Evolutionary conservation across 2,888 invertebrate genomes (phyloP), one percentile per base, ranked within the genome.

Genomic region (Eledona agricola): DNA sequence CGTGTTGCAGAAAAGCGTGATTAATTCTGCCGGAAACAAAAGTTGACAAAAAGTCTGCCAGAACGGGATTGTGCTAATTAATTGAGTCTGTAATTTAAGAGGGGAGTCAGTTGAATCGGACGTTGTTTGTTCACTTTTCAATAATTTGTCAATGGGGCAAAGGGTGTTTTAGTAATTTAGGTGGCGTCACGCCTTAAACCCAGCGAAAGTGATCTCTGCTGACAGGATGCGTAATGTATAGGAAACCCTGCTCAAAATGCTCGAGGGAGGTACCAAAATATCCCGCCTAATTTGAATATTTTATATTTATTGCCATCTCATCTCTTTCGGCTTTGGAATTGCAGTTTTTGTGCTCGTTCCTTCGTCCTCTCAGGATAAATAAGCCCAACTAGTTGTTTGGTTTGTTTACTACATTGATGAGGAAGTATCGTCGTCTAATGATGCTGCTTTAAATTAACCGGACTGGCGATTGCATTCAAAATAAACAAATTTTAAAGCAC

Each of bases 31-130:
- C 38, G 12, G 23, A 25, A 34, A 45, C 34, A 34, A 34, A 45
- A 34, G 6, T 34, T 45, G 45, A 31, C 45, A 45, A 43, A 22
- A 43, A 43, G 32, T 31, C 15, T 13, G n/a, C 17, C 2, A 28
- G 29, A 42, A 20, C 31, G 17, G 15, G 11, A 13, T 40, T 40
- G 15, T 40, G 40, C 13, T 28, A 28, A 28, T 45, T 45, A 45
- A 45, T 45, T 45, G 12, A 45, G 45, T 16, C 45, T 34, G 32
- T 45, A 32, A 32, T 45, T n/a, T 45, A 45, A 45, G 34, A 34
- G 45, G 13, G 25, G 25, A 29, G 10, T 29, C 11, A 34, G 11
- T 34, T 20, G 20, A 20, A 34, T 34, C 20, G 6, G 19, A 34
- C 9, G 34, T 5, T 12, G 12, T 2, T 23, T 9, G 4, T 9